Evolutionary conservation across 2,888 invertebrate species (phyloP), one percentile per base, ranked within the genome.

Genomic region (Scrobipalpa atriplicella): DNA sequence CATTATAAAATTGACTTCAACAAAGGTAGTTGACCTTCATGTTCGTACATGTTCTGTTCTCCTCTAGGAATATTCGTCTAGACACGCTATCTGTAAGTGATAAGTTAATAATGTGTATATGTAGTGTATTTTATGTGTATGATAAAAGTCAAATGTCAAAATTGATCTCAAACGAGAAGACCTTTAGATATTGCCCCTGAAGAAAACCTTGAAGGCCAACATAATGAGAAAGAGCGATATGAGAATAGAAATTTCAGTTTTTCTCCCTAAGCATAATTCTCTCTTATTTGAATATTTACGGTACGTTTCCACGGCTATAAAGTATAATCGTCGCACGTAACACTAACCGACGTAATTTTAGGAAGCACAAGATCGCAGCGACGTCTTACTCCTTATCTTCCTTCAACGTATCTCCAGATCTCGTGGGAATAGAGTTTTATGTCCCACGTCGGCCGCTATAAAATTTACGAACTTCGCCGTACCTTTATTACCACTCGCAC

Each of bases 311-410:
- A 62, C 62, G 62, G 62, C 21, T 62, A 43, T 62, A 47, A n/a
- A 58, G 58, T 38, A 62, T 62, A 43, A 64, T 64, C 38, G 51
- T 39, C 67, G 29, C 67, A 67, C 60, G 64, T 51, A 62, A 64
- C 21, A 19, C 19, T 62, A 62, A 52, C 9, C 19, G 51, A 63
- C 64, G 64, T 67, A 67, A 67, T 67, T 64, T 64, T 67, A 58
- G 67, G 67, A 67, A 67, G 60, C 47, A 18, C 11, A 39, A 9
- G 64, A 64, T 67, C 62, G 38, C 39, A 21, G 66, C 36, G 38
- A 58, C 58, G 9, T 38, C 58, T 58, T 29, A n/a, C 58, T 58
- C 43, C 38, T 56, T 38, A 58, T 58, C 58, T 58, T 2, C 16
- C 11, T 11, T 21, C 3, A 38, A 39, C 39, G 29, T 38, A 58